These are phyloP conservation scores for Volucella inflata DNA, from an alignment of 2,888 invertebrate species.

Conservation along the genomic window DNA sequence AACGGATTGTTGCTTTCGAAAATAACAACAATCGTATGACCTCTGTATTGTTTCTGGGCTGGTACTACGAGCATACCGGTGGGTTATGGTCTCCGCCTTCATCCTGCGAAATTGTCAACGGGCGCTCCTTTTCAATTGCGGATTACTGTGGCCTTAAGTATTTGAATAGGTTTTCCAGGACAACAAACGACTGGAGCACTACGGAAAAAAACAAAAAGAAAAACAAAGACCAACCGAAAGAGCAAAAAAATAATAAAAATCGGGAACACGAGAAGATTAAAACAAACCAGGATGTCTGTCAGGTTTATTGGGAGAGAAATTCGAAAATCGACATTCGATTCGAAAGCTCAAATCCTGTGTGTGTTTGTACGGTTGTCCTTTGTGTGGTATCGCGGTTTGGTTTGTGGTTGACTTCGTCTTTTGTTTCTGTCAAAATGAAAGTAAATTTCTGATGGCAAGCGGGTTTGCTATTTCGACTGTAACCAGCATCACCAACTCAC, in stretches of 20 bases:
- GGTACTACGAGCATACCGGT: background rate
- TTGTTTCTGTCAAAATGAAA: slow-evolving; percentile 68
- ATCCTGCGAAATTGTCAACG: slow-evolving; percentile 56
- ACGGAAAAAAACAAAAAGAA: background rate
- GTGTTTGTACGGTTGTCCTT: slow-evolving; percentile 40
- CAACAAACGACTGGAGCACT: slow-evolving; percentile 18
- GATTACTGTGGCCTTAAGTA: slow-evolving; percentile 74
- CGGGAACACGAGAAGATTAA: slow-evolving; percentile 40
- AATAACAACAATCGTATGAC: slow-evolving; percentile 61
- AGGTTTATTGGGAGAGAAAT: slow-evolving; percentile 32
- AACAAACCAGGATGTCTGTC: slow-evolving; percentile 64
- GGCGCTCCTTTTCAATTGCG: slow-evolving; percentile 62
- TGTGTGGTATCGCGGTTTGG: slow-evolving; percentile 71
- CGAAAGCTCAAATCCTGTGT: slow-evolving; percentile 48
- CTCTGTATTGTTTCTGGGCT: slow-evolving; percentile 45
- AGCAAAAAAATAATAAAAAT: slow-evolving; percentile 27
- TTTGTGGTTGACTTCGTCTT: slow-evolving; percentile 73
- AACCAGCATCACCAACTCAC: no score
- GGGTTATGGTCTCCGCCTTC: background rate
- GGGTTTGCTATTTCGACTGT: background rate
- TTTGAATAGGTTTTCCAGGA: slow-evolving; percentile 72
- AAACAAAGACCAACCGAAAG: background rate
- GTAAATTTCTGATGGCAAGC: slow-evolving; percentile 65
- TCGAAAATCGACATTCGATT: slow-evolving; percentile 51
- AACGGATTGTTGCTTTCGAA: slow-evolving; percentile 50